These are phyloP conservation scores for Pegoplata infirma DNA, from an alignment of 2,888 invertebrate genomes.

Conservation along the genomic window DNA sequence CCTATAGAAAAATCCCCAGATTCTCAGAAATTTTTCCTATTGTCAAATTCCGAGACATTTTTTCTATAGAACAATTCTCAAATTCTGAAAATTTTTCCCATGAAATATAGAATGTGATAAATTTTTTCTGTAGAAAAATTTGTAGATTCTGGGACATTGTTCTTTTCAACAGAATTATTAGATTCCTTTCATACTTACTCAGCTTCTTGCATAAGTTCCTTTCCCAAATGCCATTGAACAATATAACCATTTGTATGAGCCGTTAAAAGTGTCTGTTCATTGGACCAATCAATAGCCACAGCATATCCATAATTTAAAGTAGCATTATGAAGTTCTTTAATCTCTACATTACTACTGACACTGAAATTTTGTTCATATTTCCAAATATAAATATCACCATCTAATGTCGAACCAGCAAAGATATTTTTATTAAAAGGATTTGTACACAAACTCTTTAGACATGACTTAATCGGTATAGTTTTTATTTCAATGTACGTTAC, in stretches of 20 bases:
- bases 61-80: too few species aligned
- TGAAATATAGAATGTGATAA: too few species aligned
- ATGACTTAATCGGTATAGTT: slow-evolving; percentile 72
- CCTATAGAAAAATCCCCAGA: too few species aligned
- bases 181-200: slow-evolving; percentile 63
- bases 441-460: slow-evolving; percentile 71
- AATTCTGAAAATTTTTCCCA: too few species aligned
- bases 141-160: too few species aligned
- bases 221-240: slow-evolving; percentile 71
- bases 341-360: slow-evolving; percentile 60
- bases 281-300: slow-evolving; percentile 74
- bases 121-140: too few species aligned
- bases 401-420: slow-evolving; percentile 75
- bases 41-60: too few species aligned
- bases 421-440: slow-evolving; percentile 74
- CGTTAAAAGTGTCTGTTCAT: slow-evolving; percentile 70
- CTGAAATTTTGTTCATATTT: slow-evolving; percentile 65
- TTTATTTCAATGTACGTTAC: slow-evolving; percentile 72
- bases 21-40: too few species aligned
- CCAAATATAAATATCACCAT: slow-evolving; percentile 76
- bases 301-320: slow-evolving; percentile 71
- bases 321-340: slow-evolving; percentile 71
- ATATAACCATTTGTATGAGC: slow-evolving; percentile 74
- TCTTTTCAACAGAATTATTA: too few species aligned
- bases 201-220: slow-evolving; percentile 56